Conservation (phyloP, 2,113 vertebrate genomes). For the Pelmatolapia mariae region DNA sequence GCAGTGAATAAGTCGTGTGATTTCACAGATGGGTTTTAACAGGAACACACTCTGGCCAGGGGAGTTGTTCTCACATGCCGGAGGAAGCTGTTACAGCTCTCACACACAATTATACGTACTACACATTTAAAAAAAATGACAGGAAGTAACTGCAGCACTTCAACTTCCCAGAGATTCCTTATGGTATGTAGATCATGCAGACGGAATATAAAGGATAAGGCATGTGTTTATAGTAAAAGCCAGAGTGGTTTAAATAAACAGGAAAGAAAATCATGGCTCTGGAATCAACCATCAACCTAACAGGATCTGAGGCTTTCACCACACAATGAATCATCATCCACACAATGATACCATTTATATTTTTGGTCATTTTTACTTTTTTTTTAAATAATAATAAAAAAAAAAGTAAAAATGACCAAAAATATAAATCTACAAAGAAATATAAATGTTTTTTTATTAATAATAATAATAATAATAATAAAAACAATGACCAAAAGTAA, state of each 20-base stretch:
- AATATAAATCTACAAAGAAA: too few relatives aligned
- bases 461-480: not conserved
- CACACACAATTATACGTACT: not conserved
- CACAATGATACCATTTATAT: fast-evolving
- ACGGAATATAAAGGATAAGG: not conserved
- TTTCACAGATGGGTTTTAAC: conserved; percentile 47
- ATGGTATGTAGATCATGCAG: not conserved
- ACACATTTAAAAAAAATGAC: not conserved
- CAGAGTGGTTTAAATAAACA: not conserved
- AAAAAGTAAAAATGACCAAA: not conserved
- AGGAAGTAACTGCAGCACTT: not conserved
- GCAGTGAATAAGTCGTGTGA: conserved; percentile 28
- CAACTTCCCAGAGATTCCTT: not conserved
- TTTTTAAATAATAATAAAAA: not conserved
- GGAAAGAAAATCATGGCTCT: not conserved
- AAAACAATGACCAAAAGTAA: not conserved
- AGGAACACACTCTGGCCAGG: conserved; percentile 41
- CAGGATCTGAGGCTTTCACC: not conserved
- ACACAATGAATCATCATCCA: not conserved
- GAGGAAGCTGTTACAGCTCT: conserved; percentile 17
- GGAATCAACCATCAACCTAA: not conserved
- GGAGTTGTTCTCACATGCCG: conserved; percentile 27
- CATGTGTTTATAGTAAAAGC: not conserved
- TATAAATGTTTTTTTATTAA: not conserved
- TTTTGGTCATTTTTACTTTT: not conserved